Percentiles rank a stretch among this genome's conserved stretches.
Evolutionary conservation across 2,888 invertebrate genomes (phyloP).

Genomic region (Stenolophus ochropezus): DNA sequence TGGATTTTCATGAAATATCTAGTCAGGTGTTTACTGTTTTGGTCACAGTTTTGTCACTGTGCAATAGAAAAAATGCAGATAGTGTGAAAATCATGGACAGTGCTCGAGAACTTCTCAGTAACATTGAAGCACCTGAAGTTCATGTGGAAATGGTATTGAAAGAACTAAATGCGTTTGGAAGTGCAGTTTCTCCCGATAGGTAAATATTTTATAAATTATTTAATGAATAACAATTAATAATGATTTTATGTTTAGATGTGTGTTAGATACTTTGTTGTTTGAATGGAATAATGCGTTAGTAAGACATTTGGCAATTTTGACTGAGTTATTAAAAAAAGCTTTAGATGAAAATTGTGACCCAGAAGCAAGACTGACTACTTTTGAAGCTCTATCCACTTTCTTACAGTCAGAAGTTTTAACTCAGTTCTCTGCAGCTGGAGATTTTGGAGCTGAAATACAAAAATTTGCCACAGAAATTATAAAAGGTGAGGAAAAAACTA

Average conservation of each 20-base stretch:
- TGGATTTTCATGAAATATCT: constrained; percentile 61
- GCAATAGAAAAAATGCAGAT: background rate
- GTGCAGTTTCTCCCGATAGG: constrained; percentile 32
- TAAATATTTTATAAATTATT: background rate
- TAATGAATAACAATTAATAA: constrained; percentile 66
- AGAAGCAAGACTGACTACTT: constrained; percentile 83
- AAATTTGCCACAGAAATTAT: constrained; percentile 66
- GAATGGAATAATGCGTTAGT: constrained; percentile 72
- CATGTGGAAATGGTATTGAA: background rate
- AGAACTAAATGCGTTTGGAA: constrained; percentile 3
- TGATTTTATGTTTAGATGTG: constrained; percentile 73
- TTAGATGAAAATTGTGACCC: constrained; percentile 81
- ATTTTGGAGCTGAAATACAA: background rate
- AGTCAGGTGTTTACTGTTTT: constrained; percentile 69
- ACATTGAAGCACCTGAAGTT: constrained; percentile 22
- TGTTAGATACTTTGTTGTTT: constrained; percentile 79
- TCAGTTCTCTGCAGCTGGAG: constrained; percentile 16
- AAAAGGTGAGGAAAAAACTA: constrained; percentile 66
- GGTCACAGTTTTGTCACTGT: constrained; percentile 68
- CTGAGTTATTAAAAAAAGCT: constrained; percentile 78
- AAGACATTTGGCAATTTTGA: constrained; percentile 12
- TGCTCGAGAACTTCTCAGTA: constrained; percentile 5
- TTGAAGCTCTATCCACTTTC: constrained; percentile 79
- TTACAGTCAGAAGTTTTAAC: constrained; percentile 63
- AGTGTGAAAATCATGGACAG: background rate